Evolutionary conservation across 2,888 invertebrate genomes (phyloP).

Genomic region (Callosobruchus maculatus): DNA sequence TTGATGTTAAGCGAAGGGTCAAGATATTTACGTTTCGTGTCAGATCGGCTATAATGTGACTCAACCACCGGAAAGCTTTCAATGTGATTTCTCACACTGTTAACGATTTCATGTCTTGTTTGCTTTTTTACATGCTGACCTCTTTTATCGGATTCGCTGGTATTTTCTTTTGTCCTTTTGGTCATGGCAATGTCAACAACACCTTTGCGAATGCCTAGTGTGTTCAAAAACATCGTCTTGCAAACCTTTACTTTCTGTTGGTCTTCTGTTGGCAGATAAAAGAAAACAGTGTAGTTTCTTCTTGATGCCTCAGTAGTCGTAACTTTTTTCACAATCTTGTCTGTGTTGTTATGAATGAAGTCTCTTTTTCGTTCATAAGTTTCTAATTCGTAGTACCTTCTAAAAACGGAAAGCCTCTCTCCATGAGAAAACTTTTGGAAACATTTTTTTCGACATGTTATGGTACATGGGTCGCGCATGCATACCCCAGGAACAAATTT

Average conservation of each 20-base stretch:
- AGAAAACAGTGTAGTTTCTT: too few relatives aligned
- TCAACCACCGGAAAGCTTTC: slow-evolving; percentile 12
- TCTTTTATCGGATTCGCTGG: slow-evolving; percentile 7
- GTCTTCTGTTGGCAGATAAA: background rate
- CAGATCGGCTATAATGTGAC: slow-evolving; percentile 11
- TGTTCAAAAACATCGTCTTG: slow-evolving; percentile 19
- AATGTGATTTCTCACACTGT: slow-evolving; percentile 10
- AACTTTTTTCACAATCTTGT: background rate
- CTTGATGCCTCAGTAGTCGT: background rate
- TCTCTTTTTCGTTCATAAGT: slow-evolving; percentile 1
- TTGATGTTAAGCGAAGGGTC: slow-evolving; percentile 4
- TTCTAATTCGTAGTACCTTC: too few relatives aligned
- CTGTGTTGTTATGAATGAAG: slow-evolving; percentile 4
- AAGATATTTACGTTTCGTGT: slow-evolving; percentile 8
- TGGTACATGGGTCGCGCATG: too few relatives aligned
- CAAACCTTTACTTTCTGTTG: slow-evolving; percentile 11
- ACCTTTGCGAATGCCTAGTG: slow-evolving; percentile 14
- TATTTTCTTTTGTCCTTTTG: slow-evolving; percentile 14
- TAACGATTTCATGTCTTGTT: background rate
- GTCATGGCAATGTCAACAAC: slow-evolving; percentile 19
- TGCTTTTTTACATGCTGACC: background rate
- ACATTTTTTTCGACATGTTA: too few relatives aligned
- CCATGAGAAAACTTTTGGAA: too few relatives aligned
- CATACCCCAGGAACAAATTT: too few relatives aligned
- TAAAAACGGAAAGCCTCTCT: too few relatives aligned